Percentiles rank a stretch among this genome's conserved stretches.
Evolutionary conservation across 92 coral and sea anemone species (phyloP).

Genomic region (Diadumene lineata): DNA sequence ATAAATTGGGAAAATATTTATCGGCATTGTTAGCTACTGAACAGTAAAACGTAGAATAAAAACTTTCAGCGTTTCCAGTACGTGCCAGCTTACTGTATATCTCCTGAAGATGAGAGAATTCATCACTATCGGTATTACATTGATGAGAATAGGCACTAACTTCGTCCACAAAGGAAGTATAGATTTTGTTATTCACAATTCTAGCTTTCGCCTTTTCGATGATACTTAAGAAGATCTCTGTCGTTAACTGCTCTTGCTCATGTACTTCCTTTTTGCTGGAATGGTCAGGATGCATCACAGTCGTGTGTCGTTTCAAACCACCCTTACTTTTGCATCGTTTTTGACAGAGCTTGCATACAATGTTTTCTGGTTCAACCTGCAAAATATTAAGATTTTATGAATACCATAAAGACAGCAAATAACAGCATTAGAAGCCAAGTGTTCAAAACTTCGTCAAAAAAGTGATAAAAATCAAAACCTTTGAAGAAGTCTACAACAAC

Average conservation of each 20-base stretch:
- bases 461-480: constrained; percentile 1
- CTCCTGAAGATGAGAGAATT: constrained; percentile 15
- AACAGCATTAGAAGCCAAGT: constrained; percentile 5
- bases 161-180: constrained; percentile 8
- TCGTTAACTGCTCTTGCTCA: neutral
- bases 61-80: constrained; percentile 15
- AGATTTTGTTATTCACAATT: constrained; percentile 32
- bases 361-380: constrained; percentile 10
- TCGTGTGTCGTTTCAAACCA: constrained; percentile 38
- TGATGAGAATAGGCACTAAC: neutral
- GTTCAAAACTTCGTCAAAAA: neutral
- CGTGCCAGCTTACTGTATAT: constrained; percentile 14
- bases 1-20: constrained; percentile 20
- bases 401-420: too few species aligned
- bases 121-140: neutral
- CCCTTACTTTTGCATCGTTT: constrained; percentile 26
- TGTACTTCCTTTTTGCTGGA: neutral
- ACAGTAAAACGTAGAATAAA: constrained; percentile 22
- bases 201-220: constrained; percentile 31
- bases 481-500: constrained; percentile 11
- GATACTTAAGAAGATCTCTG: constrained; percentile 16
- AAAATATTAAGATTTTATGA: too few species aligned
- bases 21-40: neutral
- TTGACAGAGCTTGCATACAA: constrained; percentile 15
- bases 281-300: constrained; percentile 10